phyloP scores from a whole-genome alignment of 2,797 vertebrate species.

The Megalops cyprinoides region DNA sequence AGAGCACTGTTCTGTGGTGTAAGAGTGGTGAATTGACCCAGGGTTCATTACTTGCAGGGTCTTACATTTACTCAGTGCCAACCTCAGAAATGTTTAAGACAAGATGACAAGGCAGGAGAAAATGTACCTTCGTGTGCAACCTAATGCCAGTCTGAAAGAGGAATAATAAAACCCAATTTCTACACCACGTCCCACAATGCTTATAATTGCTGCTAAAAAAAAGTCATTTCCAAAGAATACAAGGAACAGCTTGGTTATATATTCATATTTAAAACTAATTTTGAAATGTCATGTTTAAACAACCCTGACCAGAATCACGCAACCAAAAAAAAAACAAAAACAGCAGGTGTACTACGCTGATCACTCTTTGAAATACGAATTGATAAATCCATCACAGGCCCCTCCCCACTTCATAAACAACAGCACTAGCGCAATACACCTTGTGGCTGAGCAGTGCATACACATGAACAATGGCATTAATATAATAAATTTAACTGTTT shows the following conservation, averaged over 20 bases:
- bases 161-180: no score
- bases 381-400: background rate
- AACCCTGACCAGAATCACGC: background rate
- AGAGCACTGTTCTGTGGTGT: background rate
- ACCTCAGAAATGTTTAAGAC: background rate
- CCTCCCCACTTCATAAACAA: conserved; percentile 9
- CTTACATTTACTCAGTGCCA: background rate
- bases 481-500: background rate
- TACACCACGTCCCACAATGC: background rate
- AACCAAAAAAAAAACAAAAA: background rate
- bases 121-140: background rate
- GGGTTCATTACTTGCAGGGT: background rate
- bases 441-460: background rate
- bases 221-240: background rate
- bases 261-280: background rate
- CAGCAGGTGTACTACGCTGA: conserved; percentile 4
- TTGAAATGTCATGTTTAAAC: background rate
- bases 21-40: background rate
- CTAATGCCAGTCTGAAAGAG: no score
- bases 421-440: background rate
- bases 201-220: background rate
- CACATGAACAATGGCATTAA: conserved; percentile 9
- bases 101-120: background rate
- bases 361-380: background rate
- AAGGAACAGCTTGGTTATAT: conserved; percentile 16